Percentiles rank a stretch among this genome's conserved stretches.
Evolutionary conservation across 2,888 invertebrate species (phyloP).

Genomic region (Frankliniella fusca): DNA sequence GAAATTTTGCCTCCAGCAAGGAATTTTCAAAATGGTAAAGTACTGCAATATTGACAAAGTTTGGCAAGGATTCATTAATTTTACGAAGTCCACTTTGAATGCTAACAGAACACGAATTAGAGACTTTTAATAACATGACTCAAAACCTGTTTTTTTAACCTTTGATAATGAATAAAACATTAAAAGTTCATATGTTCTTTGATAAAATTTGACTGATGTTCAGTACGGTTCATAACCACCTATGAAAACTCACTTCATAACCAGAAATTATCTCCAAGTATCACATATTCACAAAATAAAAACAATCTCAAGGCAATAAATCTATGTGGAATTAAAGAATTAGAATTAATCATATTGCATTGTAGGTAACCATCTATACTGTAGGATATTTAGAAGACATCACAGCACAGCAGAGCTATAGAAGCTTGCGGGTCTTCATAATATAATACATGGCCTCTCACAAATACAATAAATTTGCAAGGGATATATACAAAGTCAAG

Average conservation of each 20-base stretch:
- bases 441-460: conserved; percentile 19
- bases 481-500: conserved; percentile 15
- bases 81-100: no score
- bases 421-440: conserved; percentile 13
- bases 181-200: not conserved
- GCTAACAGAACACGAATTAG: no score
- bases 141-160: not conserved
- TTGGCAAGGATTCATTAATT: no score
- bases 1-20: no score
- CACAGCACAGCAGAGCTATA: conserved; percentile 17
- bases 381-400: conserved; percentile 17
- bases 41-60: no score
- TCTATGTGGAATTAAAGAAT: not conserved
- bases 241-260: conserved; percentile 4
- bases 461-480: not conserved
- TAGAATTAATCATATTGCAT: not conserved
- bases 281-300: conserved; percentile 25
- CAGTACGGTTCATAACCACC: not conserved
- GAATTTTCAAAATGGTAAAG: no score
- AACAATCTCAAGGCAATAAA: conserved; percentile 19
- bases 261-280: conserved; percentile 26
- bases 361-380: not conserved
- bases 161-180: not conserved
- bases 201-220: conserved; percentile 11
- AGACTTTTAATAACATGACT: no score